Base-by-base conservation (phyloP, 2,113 vertebrate genomes). In the Cochlearius cochlearius region DNA sequence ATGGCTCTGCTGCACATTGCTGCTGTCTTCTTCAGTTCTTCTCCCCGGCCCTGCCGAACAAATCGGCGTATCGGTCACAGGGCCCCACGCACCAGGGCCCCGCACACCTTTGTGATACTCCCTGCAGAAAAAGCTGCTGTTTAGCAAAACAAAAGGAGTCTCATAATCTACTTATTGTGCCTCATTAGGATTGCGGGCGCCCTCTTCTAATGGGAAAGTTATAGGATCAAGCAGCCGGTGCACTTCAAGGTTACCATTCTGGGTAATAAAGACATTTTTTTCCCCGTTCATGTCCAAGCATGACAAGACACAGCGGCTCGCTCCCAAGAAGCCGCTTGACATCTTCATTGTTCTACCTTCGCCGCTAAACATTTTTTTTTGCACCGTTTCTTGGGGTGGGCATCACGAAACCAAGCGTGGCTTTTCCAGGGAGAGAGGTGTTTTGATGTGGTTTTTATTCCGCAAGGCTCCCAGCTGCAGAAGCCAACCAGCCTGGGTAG, bases 111-210 rank as follows among this genome's bases (percentile, higher is more conserved):
- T 92, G 92, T 93, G 78, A 90, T 49, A 47, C 36, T 82, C 92
- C 78, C 72, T 18, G 79, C 90, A 81, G 92, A 87, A 95, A 97
- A 90, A 94, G 96, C 88, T 53, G 55, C 97, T 97, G 82, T 94
- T 98, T 96, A 97, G 94, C 97, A 95, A 96, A 96, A 98, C 96
- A 97, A 98, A 98, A 90, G 89, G 49, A 36, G 47, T n/a, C 83
- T 84, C 90, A 66, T 97, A 98, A 98, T 97, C 98, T 97, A 75
- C 96, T 98, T 96, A 97, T 97, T 97, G 97, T 96, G 95, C 97
- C 93, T 97, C 95, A 59, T 96, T 92, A 97, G 93, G 97, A 94
- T 86, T 87, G 96, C 86, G 94, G 97, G 90, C 73, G 79, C 95
- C 92, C 91, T 68, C 83, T 75, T 87, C 97, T 95, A 97, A 96